Evolutionary conservation across 1,140 invertebrate species (phyloP), one percentile per base, ranked within the genome.

Genomic region (Drosophila miranda): DNA sequence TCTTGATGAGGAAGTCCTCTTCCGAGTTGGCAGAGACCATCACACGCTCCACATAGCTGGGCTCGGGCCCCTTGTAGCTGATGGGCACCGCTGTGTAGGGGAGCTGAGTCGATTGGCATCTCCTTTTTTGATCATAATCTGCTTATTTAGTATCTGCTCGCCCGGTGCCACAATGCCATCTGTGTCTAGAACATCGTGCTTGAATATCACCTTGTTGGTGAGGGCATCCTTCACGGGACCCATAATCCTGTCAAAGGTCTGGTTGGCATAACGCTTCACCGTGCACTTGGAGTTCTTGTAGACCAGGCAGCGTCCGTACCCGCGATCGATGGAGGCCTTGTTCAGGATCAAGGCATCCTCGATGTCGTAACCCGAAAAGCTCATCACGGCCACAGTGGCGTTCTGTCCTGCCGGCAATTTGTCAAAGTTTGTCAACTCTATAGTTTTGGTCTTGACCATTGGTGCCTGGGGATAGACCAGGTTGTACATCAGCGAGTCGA

Each of bases 341-440:
- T 99, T 99, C 1, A 99, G 92, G 71, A 99, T 96, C 1, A 99
- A 91, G 0, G 99, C 99, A 92, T 99, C 99, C 92, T 99, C 99
- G 78, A 99, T 99, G 92, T 99, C 99, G 89, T 99, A 99, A 0
- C 98, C 99, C 82, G 96, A 98, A 92, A 99, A 99, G 71, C 97
- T 99, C 99, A 99, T 99, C 0, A 99, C 98, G 44, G 99, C 99
- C 7, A 99, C 97, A 0, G 95, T 99, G 0, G 98, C 98, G 93
- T 99, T 99, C 89, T 99, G 98, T n/a, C 99, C 99, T 50, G 99
- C 99, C 0, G 99, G 99, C 23, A 99, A 90, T 91, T 99, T 97
- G 90, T 99, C 98, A 91, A 98, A 99, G 92, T 98, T 96, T 2
- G 98, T 98, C 44, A 99, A 84, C 89, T 99, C 97, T 74, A 99